These are phyloP conservation scores for Thinocorus orbignyianus DNA, from an alignment of 2,113 vertebrate species.

Conservation along the genomic window DNA sequence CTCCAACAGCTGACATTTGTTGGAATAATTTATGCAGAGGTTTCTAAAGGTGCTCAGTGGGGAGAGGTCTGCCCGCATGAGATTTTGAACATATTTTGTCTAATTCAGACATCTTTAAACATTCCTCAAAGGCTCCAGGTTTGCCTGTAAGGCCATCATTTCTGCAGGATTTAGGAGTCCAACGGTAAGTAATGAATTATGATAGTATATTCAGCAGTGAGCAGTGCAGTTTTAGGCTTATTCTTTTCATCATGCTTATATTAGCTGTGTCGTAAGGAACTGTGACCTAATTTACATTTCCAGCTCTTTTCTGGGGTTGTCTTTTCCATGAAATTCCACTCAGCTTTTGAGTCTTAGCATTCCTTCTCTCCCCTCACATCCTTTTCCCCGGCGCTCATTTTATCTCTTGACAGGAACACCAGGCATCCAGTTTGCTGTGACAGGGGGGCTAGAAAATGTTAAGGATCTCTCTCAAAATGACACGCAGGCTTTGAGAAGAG, in stretches of 20 bases:
- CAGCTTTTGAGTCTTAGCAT: not conserved
- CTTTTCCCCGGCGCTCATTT: not conserved
- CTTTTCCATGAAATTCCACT: not conserved
- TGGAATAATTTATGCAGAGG: constrained; percentile 33
- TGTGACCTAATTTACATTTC: not conserved
- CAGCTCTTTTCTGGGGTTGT: not conserved
- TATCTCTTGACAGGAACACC: not conserved
- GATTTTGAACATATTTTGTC: constrained; percentile 13
- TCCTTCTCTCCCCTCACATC: not conserved
- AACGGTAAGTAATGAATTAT: not conserved
- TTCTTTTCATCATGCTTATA: not conserved
- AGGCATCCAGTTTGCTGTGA: not conserved
- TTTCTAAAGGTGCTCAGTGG: not conserved
- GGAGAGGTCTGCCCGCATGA: not conserved
- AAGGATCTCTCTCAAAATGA: not conserved
- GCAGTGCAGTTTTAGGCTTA: not conserved
- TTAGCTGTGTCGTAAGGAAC: not conserved
- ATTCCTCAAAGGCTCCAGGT: not conserved
- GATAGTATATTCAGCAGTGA: not conserved
- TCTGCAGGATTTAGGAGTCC: not conserved
- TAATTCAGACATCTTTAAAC: not conserved
- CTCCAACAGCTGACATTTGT: constrained; percentile 3
- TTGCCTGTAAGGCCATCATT: not conserved
- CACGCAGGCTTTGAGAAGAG: not conserved
- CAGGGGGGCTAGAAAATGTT: not conserved